Base-by-base conservation (phyloP, 2,113 vertebrate species). In the Eolophus roseicapilla region DNA sequence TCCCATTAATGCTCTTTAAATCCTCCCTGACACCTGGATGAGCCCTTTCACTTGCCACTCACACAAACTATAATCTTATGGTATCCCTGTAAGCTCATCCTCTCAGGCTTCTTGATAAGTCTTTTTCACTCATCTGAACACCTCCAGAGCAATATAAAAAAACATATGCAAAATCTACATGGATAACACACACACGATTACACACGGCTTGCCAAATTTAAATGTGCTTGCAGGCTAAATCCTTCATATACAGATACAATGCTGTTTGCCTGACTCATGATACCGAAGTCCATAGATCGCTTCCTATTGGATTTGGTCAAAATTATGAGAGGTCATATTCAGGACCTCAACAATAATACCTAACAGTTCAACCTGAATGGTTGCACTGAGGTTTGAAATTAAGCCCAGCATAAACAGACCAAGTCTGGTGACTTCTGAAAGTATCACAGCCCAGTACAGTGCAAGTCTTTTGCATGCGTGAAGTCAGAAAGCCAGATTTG, bases 21-120 rank as follows among this genome's bases (percentile, higher is more conserved):
- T 91, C 90, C 81, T 86, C 17, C 44, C 35, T 2, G 14, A 91
- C 92, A 88, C 89, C 68, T 74, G 37, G 52, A 70, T 39, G 52
- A 94, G 88, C 65, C 86, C 33, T 91, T 95, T 79, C 86, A 62
- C 73, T 94, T 91, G 92, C 69, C 86, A 65, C 76, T 91, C 90
- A 33, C 6, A 5, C 47, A 86, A 93, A 84, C 27, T 41, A n/a
- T 90, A 79, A 93, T 86, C 90, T 64, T 16, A 27, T 12, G 31
- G 27, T 55, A 70, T 52, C 82, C 49, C 35, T 68, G 24, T 50
- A 80, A 90, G 43, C 64, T 86, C 33, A 89, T 65, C 71, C 60
- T 63, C 71, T 13, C 63, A n/a, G 71, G 41, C 46, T 74, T 70
- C 82, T 78, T 29, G 5, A 60, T 31, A 93, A 74, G 49, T 59